Evolutionary conservation across 2,888 invertebrate genomes (phyloP), one percentile per base, ranked within the genome.

Genomic region (Megaustenia siamemsis): DNA sequence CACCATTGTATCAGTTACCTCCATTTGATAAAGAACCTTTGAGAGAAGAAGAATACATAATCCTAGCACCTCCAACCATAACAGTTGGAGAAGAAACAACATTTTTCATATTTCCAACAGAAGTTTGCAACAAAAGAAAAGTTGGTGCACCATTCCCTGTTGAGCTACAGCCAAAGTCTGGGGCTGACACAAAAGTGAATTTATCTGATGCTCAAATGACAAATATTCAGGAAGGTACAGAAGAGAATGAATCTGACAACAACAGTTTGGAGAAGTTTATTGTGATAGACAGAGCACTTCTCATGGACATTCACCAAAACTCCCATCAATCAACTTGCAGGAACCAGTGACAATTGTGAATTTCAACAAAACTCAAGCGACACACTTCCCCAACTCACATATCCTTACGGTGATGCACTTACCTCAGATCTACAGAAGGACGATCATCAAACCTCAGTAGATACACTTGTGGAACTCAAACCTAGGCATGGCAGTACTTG

Each of bases 21-120:
- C 40, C 56, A 15, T 77, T 56, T 77, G 77, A 8, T 21, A 77
- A 38, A 40, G 77, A 77, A 35, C 60, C 77, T 38, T 60, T 77
- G 32, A 77, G 28, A 77, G 60, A 12, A 40, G 77, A 60, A 40
- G 77, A 77, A 40, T 77, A 60, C 24, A 60, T 77, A 38, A 40
- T 18, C 28, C 38, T 77, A 24, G 1, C 77, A 56, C 4, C 38
- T 38, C 1, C 35, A 35, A n/a, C 60, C 28, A 10, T 73, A 21
- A 49, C 10, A 32, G 24, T 35, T 8, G 45, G 28, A 32, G 32
- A 73, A 18, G 73, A 73, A 49, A 32, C 28, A 73, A 18, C 73
- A 49, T 45, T 15, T 21, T 49, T 32, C 21, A 73, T 49, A 32
- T 49, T 49, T 49, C 45, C 49, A 73, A 32, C 32, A 32, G 32